These are phyloP conservation scores for Philypnodon macrostomus DNA, from an alignment of 2,797 vertebrate species.

Conservation along the genomic window DNA sequence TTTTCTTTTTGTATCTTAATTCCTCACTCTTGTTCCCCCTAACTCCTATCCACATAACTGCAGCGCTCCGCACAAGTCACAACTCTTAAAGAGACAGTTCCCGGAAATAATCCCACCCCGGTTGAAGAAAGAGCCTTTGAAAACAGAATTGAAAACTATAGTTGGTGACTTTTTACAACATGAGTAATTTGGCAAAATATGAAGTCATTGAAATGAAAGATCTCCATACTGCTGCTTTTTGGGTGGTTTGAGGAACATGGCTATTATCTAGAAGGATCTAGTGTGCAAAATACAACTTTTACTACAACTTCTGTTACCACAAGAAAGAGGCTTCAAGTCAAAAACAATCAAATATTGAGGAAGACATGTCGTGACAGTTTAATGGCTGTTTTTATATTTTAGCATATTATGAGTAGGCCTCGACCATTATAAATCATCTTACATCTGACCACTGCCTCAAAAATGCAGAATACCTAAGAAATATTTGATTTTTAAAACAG, in stretches of 20 bases:
- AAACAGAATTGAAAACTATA: slow-evolving; percentile 42
- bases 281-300: slow-evolving; percentile 33
- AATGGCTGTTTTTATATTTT: slow-evolving; percentile 19
- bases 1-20: slow-evolving; percentile 22
- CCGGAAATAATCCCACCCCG: slow-evolving; percentile 64
- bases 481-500: slow-evolving; percentile 29
- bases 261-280: slow-evolving; percentile 28
- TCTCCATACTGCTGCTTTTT: slow-evolving; percentile 10
- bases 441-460: slow-evolving; percentile 41
- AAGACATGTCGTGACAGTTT: slow-evolving; percentile 43
- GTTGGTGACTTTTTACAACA: slow-evolving; percentile 47
- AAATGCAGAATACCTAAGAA: slow-evolving; percentile 35
- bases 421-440: slow-evolving; percentile 55
- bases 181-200: slow-evolving; percentile 38
- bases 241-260: slow-evolving; percentile 25
- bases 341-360: slow-evolving; percentile 36
- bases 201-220: slow-evolving; percentile 12
- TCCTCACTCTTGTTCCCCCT: slow-evolving; percentile 44
- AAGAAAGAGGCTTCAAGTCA: slow-evolving; percentile 40
- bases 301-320: slow-evolving; percentile 41
- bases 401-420: slow-evolving; percentile 11
- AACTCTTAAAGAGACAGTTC: slow-evolving; percentile 81
- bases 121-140: slow-evolving; percentile 62
- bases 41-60: slow-evolving; percentile 41
- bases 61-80: slow-evolving; percentile 38